Evolutionary conservation across 2,113 vertebrate species (phyloP).

Genomic region (Uropsilus gracilis): DNA sequence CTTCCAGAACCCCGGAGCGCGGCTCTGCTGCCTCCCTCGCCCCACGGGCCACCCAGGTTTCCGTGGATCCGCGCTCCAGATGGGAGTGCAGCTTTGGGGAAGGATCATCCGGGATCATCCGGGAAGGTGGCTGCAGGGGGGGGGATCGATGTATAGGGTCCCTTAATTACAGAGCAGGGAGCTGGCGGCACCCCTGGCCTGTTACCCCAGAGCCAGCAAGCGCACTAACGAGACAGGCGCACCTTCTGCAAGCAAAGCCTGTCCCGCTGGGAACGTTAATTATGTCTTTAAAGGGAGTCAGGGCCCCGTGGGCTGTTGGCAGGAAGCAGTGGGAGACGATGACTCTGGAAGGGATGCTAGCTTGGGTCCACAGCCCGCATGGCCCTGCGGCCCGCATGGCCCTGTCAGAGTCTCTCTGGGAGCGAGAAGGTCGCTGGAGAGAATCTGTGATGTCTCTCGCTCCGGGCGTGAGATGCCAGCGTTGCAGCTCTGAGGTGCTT

Average conservation of each 20-base stretch:
- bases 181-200: neutral
- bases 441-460: no score
- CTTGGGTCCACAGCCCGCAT: neutral
- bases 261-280: constrained; percentile 74
- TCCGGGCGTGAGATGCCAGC: no score
- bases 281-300: constrained; percentile 69
- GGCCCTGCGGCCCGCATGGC: neutral
- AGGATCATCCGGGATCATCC: neutral
- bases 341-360: constrained; percentile 50
- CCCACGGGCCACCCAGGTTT: neutral
- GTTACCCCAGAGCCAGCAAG: constrained; percentile 52
- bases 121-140: no score
- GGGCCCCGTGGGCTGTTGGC: constrained; percentile 46
- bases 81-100: neutral
- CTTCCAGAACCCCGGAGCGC: neutral
- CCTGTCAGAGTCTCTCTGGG: no score
- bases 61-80: neutral
- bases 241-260: constrained; percentile 64
- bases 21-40: neutral
- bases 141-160: neutral
- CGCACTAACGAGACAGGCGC: constrained; percentile 66
- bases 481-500: neutral
- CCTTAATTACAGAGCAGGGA: constrained; percentile 61
- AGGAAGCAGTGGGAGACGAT: constrained; percentile 14
- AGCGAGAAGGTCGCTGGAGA: neutral